These are phyloP conservation scores for Cynocephalus volans DNA, from an alignment of 2,113 vertebrate genomes.

Conservation along the genomic window DNA sequence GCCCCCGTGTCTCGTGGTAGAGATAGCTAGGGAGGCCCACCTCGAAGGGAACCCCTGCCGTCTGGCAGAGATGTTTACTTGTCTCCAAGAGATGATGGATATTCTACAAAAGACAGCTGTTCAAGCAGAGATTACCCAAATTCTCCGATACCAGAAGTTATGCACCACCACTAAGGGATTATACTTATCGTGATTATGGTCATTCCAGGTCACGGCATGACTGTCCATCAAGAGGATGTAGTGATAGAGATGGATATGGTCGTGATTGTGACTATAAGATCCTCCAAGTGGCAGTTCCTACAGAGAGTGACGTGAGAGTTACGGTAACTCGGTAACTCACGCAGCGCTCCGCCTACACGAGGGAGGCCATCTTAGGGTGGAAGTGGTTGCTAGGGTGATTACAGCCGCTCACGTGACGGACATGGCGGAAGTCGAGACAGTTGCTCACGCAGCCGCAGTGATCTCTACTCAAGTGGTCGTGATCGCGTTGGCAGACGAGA, in stretches of 20 bases:
- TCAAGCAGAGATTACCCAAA: constrained; percentile 97
- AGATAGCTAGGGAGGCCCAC: constrained; percentile 96
- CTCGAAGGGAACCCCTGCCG: constrained; percentile 96
- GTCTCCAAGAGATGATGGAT: constrained; percentile 97
- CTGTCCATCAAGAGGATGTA: constrained; percentile 96
- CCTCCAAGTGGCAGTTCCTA: constrained; percentile 97
- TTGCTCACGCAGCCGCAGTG: constrained; percentile 99
- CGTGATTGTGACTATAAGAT: constrained; percentile 96
- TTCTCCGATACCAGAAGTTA: constrained; percentile 96
- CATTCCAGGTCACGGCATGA: constrained; percentile 97
- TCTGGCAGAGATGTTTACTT: constrained; percentile 98
- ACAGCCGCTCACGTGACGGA: constrained; percentile 99
- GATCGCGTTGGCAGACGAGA: constrained; percentile 98
- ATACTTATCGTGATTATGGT: constrained; percentile 96
- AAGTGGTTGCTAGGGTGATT: constrained; percentile 99
- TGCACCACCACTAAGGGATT: constrained; percentile 95
- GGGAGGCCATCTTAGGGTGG: constrained; percentile 99
- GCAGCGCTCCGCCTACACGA: constrained; percentile 99
- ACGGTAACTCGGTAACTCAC: constrained; percentile 99
- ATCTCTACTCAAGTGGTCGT: constrained; percentile 98
- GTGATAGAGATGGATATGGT: constrained; percentile 97
- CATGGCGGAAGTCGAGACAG: constrained; percentile 98
- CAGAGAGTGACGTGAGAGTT: constrained; percentile 98
- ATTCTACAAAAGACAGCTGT: constrained; percentile 96
- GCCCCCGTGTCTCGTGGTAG: constrained; percentile 96